A percentile compares a stretch with the other conserved stretches of the same genome.
Evolutionary conservation across 2,888 invertebrate genomes (phyloP).

Genomic region (Liodrosophila aerea): DNA sequence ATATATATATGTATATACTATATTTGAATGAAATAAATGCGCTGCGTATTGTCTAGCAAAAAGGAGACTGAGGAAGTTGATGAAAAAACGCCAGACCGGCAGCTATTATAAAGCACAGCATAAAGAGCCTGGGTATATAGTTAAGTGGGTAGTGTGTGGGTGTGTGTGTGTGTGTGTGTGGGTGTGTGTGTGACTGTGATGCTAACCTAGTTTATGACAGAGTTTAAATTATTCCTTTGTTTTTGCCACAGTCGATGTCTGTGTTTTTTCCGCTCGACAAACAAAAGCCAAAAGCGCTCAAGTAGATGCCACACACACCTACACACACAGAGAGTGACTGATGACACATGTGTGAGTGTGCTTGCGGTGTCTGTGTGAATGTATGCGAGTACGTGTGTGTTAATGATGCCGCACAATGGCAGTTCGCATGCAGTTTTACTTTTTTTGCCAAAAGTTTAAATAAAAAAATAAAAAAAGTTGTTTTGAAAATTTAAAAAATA

Average conservation of each 20-base stretch:
- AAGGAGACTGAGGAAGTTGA: constrained; percentile 57
- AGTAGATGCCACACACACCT: constrained; percentile 34
- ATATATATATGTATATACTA: background rate
- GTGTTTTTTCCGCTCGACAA: constrained; percentile 60
- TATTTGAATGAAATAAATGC: constrained; percentile 53
- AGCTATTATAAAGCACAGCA: constrained; percentile 66
- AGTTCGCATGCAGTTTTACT: too few species aligned
- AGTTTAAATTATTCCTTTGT: constrained; percentile 75
- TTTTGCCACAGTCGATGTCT: constrained; percentile 54
- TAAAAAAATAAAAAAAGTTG: too few species aligned
- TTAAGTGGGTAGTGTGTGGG: constrained; percentile 30
- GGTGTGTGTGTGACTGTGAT: constrained; percentile 44
- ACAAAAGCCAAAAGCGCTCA: constrained; percentile 60
- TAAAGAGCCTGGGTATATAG: constrained; percentile 1
- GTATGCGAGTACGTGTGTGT: too few species aligned
- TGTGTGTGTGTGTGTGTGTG: constrained; percentile 14
- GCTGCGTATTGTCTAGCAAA: constrained; percentile 49
- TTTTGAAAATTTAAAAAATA: too few species aligned
- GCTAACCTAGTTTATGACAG: constrained; percentile 76
- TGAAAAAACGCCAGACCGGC: constrained; percentile 74
- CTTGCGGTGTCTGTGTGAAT: constrained; percentile 31
- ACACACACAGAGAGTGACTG: constrained; percentile 3
- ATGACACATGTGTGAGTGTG: constrained; percentile 47
- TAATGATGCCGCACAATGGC: too few species aligned
- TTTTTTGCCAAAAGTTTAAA: too few species aligned